Evolutionary conservation across 2,797 vertebrate species (phyloP), one percentile per base, ranked within the genome.

Genomic region (Coendou prehensilis): DNA sequence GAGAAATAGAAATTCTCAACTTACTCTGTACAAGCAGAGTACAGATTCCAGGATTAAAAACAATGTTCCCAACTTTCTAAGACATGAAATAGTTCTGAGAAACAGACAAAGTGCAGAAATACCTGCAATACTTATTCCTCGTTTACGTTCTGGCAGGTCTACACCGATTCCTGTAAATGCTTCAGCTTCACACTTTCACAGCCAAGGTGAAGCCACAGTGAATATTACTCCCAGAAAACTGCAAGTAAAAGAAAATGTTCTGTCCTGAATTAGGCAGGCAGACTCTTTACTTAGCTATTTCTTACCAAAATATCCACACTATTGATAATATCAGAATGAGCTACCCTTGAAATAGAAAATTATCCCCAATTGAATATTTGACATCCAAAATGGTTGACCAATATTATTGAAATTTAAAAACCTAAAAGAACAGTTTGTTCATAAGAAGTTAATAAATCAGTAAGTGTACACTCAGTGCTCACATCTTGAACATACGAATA

Each of bases 31-130:
- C 11, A 91, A 61, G 14, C 9, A 71, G 10, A 79, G 26, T 61
- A 90, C 57, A 1, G 50, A 95, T 73, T 92, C 86, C 50, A 73
- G 10, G 2, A 9, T 69, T 90, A 61, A 78, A 57, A 95, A 69
- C 11, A 86, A 17, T 56, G 57, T 83, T 93, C 54, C 50, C 37
- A 69, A 83, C 18, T 80, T 95, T 92, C 85, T 64, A 88, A 95
- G 75, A 76, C 28, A n/a, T n/a, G 23, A 59, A 90, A 45, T 47
- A 75, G 14, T 97, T 97, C 94, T 69, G 15, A 69, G 97, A 89
- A 97, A 91, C 41, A 89, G 26, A 84, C 8, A 88, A 33, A 89
- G 76, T 33, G 22, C 18, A 88, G 30, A 80, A 73, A 59, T 37
- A 80, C 20, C 37, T 52, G 92, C 83, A 95, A 94, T 89, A 61